Evolutionary conservation across 2,888 invertebrate species (phyloP), one percentile per base, ranked within the genome.

Genomic region (Heterodera filipjevi): DNA sequence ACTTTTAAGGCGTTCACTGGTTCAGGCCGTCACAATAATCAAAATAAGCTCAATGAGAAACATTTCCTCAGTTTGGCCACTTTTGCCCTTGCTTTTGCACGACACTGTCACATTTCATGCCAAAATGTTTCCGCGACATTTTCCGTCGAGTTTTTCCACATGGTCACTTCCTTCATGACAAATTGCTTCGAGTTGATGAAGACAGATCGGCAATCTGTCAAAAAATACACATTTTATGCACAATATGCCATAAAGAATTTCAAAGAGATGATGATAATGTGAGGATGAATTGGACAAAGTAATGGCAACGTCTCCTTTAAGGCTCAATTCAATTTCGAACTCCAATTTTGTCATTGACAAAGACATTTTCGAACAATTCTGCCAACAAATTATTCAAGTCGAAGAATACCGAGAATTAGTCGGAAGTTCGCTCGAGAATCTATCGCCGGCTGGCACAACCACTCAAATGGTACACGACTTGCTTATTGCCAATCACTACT

Each of bases 161-260:
- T 95, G 90, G 94, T 96, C 14, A 96, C 97, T 90, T 94, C 94
- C 86, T 94, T 95, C 91, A 92, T 96, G n/a, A 79, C 80, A 32
- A 77, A 92, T 82, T 94, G 93, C 89, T 93, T 92, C 89, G 95
- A 95, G 87, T 93, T 94, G 93, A 93, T 96, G 88, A 91, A 92
- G 84, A 92, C 93, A 71, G 95, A 97, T 89, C 96, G 96, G 91
- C 94, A 94, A 89, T 94, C 94, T 89, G 92, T 93, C 82, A 90
- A 92, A 8, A 90, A 93, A 53, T 97, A 96, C 96, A 86, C 85
- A 3, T 53, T 85, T 81, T 90, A 91, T 83, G 92, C 96, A 80
- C 96, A 97, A 90, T 91, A 95, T 71, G 94, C 94, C 44, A 90
- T 98, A 75, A 92, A 91, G 85, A 93, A 93, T 0, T 93, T 93